Evolutionary conservation across 2,113 vertebrate genomes (phyloP).

Genomic region (Numida meleagris): DNA sequence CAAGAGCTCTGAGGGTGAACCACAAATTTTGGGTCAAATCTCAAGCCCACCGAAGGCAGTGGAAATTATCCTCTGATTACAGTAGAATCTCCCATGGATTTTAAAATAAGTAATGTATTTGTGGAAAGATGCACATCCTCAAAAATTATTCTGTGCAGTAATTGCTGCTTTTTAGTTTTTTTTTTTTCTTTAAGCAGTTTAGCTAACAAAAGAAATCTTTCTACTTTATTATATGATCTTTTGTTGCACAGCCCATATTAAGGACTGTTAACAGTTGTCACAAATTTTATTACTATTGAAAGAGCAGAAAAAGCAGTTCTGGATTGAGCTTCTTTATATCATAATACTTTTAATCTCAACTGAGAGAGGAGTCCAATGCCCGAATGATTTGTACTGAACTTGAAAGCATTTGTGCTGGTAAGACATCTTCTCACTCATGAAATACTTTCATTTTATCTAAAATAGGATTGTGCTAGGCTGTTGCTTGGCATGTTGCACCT

Average conservation of each 20-base stretch:
- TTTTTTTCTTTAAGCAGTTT: not conserved
- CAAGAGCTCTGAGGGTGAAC: not conserved
- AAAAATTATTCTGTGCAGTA: not conserved
- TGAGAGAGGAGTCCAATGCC: not conserved
- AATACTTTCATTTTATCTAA: conserved; percentile 28
- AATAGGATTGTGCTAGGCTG: not conserved
- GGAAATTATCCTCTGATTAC: not conserved
- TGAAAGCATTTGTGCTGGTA: conserved; percentile 26
- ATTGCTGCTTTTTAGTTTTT: not conserved
- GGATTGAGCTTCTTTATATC: not conserved
- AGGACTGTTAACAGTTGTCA: not conserved
- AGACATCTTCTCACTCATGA: not conserved
- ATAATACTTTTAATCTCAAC: not conserved
- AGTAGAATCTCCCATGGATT: not conserved
- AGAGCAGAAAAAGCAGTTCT: not conserved
- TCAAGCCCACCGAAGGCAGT: not conserved
- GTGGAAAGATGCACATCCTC: not conserved
- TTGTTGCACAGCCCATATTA: not conserved
- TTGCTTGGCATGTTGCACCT: conserved; percentile 16
- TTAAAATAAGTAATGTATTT: not conserved
- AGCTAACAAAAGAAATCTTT: not conserved
- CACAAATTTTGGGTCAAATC: not conserved
- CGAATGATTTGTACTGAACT: not conserved
- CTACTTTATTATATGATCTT: not conserved
- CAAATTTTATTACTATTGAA: not conserved